Percentiles rank a stretch among this genome's conserved stretches.
These are phyloP conservation scores for Brenthis hecate DNA, from an alignment of 2,888 invertebrate species.

Conservation along the genomic window DNA sequence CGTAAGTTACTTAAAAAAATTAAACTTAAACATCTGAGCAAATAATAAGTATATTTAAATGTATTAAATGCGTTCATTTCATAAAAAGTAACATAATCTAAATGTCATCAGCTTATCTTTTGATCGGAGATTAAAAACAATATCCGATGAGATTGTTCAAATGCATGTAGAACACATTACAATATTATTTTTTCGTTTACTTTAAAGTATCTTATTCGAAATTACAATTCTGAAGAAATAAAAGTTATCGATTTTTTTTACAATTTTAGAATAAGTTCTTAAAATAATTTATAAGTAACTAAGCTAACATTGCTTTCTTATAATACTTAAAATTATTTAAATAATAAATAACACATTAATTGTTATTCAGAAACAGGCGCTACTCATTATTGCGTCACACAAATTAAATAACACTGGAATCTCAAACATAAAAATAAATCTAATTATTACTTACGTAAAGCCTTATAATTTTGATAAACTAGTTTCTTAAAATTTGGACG, in stretches of 20 bases:
- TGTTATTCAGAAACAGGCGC: constrained; percentile 61
- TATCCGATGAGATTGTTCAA: constrained; percentile 2
- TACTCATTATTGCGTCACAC: constrained; percentile 42
- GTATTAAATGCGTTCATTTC: constrained; percentile 20
- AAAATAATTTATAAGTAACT: constrained; percentile 32
- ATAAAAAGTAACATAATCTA: constrained; percentile 4
- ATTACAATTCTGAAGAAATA: constrained; percentile 6
- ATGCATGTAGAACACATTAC: constrained; percentile 11
- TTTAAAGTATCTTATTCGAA: constrained; percentile 10
- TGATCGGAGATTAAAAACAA: constrained; percentile 3
- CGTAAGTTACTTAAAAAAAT: constrained; percentile 38
- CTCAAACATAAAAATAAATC: constrained; percentile 56
- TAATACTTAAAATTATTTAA: constrained; percentile 51
- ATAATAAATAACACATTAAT: constrained; percentile 77
- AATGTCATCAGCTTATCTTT: background rate
- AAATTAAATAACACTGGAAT: constrained; percentile 49
- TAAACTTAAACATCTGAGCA: constrained; percentile 39
- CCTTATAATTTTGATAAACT: constrained; percentile 57
- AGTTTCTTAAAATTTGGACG: constrained; percentile 78
- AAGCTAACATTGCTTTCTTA: constrained; percentile 43
- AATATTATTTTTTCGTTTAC: constrained; percentile 9
- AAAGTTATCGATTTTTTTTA: constrained; percentile 9
- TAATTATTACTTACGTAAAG: constrained; percentile 49
- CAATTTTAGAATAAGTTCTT: constrained; percentile 18
- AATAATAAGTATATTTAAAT: constrained; percentile 26